Conservation (phyloP, 2,797 vertebrate genomes). For the Rousettus madagascariensis region DNA sequence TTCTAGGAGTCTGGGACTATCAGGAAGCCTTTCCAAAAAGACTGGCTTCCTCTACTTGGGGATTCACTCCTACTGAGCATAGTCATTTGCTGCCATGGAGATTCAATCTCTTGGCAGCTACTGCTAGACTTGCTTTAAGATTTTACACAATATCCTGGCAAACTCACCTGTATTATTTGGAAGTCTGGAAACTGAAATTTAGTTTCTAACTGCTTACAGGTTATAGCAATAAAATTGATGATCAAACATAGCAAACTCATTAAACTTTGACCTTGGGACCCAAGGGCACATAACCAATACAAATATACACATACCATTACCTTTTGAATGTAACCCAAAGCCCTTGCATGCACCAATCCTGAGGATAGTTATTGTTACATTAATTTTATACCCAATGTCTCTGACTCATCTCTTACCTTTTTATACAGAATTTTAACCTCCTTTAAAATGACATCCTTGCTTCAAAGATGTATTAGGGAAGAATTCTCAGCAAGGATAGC, state of each 20-base stretch:
- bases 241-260: neutral
- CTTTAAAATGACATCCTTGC: neutral
- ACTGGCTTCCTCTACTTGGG: neutral
- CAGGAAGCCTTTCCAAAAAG: neutral
- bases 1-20: neutral
- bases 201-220: neutral
- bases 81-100: neutral
- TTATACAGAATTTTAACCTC: neutral
- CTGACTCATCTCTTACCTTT: neutral
- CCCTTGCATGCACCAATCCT: neutral
- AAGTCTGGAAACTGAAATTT: constrained; percentile 26
- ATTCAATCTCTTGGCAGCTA: neutral
- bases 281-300: neutral
- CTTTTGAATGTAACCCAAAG: neutral
- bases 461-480: neutral
- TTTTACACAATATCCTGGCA: constrained; percentile 36
- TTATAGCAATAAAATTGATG: neutral
- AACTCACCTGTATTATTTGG: neutral
- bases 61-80: neutral
- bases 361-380: neutral
- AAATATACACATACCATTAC: neutral
- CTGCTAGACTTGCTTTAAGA: neutral
- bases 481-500: neutral
- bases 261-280: neutral
- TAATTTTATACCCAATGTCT: neutral